Conservation (phyloP, 1,140 invertebrate genomes). For the Pseudomyrmex sp. region DNA sequence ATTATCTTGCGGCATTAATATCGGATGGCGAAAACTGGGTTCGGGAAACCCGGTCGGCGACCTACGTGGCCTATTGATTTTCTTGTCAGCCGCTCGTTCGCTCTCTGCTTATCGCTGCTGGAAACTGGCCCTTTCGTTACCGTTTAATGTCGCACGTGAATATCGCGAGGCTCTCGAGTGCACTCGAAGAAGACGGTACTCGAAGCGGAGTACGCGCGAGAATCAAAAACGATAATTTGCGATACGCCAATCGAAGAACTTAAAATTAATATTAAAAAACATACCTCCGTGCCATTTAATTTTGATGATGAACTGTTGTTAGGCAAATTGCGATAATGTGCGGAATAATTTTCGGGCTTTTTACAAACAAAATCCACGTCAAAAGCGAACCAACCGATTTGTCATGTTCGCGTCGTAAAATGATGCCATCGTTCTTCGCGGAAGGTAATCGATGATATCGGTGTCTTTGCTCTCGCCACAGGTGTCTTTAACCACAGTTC, state of each 20-base stretch:
- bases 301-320: too few relatives aligned
- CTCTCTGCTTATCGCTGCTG: conserved; percentile 10
- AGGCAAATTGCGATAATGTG: too few relatives aligned
- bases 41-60: conserved; percentile 73
- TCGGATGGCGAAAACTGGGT: conserved; percentile 65
- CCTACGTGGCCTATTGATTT: conserved; percentile 82
- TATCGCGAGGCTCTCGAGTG: conserved; percentile 7
- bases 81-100: conserved; percentile 62
- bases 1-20: conserved; percentile 23
- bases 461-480: conserved; percentile 42
- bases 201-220: neutral
- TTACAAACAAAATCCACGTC: neutral
- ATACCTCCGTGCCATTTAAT: too few relatives aligned
- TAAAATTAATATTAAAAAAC: too few relatives aligned
- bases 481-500: conserved; percentile 56
- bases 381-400: conserved; percentile 22
- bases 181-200: neutral
- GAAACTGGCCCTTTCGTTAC: conserved; percentile 57
- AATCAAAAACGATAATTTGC: neutral
- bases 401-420: conserved; percentile 45
- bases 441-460: conserved; percentile 58
- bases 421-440: conserved; percentile 21
- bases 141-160: conserved; percentile 32
- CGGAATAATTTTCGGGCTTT: neutral
- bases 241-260: neutral